These are phyloP conservation scores for Vanessa tameamea DNA, from an alignment of 1,140 invertebrate genomes.

Conservation along the genomic window DNA sequence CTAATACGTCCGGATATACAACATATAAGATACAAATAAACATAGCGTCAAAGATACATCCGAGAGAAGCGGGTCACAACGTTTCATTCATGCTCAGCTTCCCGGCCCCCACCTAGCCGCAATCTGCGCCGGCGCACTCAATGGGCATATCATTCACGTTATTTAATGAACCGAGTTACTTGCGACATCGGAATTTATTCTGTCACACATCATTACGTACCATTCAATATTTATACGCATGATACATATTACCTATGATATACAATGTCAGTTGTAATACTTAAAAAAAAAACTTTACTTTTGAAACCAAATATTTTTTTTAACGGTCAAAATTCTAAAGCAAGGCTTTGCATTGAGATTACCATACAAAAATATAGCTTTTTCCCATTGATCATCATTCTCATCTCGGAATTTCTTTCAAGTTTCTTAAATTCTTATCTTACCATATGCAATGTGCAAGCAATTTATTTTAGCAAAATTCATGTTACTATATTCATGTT, in stretches of 20 bases:
- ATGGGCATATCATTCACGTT: constrained; percentile 58
- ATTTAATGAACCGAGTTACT: constrained; percentile 57
- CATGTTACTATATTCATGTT: no score
- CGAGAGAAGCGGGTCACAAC: constrained; percentile 29
- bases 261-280: not conserved
- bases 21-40: constrained; percentile 24
- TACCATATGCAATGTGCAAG: not conserved
- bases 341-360: no score
- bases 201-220: constrained; percentile 42
- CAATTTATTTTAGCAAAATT: no score
- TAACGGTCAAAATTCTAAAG: no score
- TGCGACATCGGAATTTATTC: constrained; percentile 47
- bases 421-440: no score
- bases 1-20: constrained; percentile 5
- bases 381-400: no score
- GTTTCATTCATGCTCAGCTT: constrained; percentile 42
- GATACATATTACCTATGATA: not conserved
- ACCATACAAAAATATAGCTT: no score
- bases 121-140: constrained; percentile 36
- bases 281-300: not conserved
- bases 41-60: constrained; percentile 23
- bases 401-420: no score
- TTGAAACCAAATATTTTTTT: not conserved
- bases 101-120: constrained; percentile 36
- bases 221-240: constrained; percentile 14